Base-by-base conservation (phyloP, 2,797 vertebrate genomes). In the Champsocephalus gunnari region DNA sequence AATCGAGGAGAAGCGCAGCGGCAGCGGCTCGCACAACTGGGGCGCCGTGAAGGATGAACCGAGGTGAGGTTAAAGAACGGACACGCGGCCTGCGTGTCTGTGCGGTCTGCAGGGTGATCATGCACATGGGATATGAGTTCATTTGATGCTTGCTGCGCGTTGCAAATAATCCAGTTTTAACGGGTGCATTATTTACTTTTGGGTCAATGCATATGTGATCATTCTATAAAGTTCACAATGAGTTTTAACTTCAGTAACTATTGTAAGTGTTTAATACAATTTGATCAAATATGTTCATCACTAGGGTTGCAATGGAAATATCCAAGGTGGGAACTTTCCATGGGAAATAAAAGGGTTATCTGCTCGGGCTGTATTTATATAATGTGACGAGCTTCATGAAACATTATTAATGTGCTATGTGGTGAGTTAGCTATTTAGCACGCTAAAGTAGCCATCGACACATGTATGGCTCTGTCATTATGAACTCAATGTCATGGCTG, bases 1-100 rank as follows among this genome's bases (percentile, higher is more conserved):
- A 91, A 94, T 91, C 0, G 98, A 99, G 89, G 98, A 99, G 89
- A 99, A 99, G 90, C 97, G 97, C 16, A 95, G 96, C 3, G 98
- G 97, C 73, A 95, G 94, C 12, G 97, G 97, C 79, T 95, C 97
- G 0, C 97, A 99, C 95, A 99, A 97, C 95, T 99, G 98, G 98
- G 96, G 96, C 86, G 96, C 89, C 24, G 95, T 96, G 92, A 99
- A 99, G 95, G 98, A 99, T 19, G 98, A 99, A 88, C 83, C 95
- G 82, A 97, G 96, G 98, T 99, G 88, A 96, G 97, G 95, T 86
- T 64, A 38, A 12, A 61, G 21, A 51, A 13, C 55, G 28, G 69
- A 76, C 72, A 38, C 38, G 0, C 3, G 48, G 65, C 73, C 75
- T 58, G 65, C 72, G 76, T 74, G 12, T 73, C 12, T 12, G 21